phyloP scores from a whole-genome alignment of 2,888 invertebrate species.

The Candidula unifasciata region DNA sequence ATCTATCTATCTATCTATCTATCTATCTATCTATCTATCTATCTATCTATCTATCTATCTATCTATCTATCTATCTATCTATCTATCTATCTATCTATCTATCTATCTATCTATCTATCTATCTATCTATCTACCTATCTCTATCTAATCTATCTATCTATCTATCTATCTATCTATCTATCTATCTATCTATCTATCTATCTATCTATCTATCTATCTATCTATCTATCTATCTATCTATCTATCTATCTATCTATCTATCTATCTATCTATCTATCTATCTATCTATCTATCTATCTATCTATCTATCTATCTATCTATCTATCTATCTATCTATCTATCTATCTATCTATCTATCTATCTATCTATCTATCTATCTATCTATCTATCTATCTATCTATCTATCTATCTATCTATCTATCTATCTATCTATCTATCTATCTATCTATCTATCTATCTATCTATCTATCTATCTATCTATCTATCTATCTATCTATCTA shows the following conservation, averaged over 20 bases:
- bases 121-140: too few relatives aligned
- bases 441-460: not conserved
- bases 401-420: not conserved
- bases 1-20: too few relatives aligned
- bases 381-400: not conserved
- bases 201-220: not conserved
- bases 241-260: slow-evolving; percentile 2
- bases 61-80: too few relatives aligned
- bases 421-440: not conserved
- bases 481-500: not conserved
- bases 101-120: too few relatives aligned
- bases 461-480: not conserved
- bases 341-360: not conserved
- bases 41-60: too few relatives aligned
- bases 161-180: slow-evolving; percentile 1
- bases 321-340: not conserved
- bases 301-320: not conserved
- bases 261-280: not conserved
- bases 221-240: too few relatives aligned
- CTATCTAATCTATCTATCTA: slow-evolving; percentile 8
- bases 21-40: too few relatives aligned
- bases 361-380: not conserved
- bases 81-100: too few relatives aligned
- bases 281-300: not conserved
- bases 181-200: not conserved